These are phyloP conservation scores for Drosophila longiperda DNA, from an alignment of 2,888 invertebrate genomes.

Conservation along the genomic window DNA sequence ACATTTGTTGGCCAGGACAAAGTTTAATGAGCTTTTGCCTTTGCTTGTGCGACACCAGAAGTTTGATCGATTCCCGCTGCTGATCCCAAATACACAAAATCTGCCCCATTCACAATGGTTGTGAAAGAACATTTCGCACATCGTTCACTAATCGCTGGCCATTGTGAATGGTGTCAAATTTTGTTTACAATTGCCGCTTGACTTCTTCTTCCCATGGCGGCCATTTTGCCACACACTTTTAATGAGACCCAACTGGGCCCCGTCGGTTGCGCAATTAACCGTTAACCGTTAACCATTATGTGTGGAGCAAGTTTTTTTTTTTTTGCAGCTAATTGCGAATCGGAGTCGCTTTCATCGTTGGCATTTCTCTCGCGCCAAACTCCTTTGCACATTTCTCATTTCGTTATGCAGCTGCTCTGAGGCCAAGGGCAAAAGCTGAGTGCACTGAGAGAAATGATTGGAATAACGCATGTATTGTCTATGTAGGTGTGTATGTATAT, in stretches of 20 bases:
- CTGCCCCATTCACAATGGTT: constrained; percentile 4
- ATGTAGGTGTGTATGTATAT: too few species aligned
- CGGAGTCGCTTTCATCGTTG: constrained; percentile 70
- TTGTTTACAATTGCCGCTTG: constrained; percentile 9
- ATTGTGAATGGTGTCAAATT: constrained; percentile 15
- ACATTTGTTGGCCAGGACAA: constrained; percentile 57
- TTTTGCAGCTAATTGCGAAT: constrained; percentile 54
- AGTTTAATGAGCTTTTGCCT: constrained; percentile 69
- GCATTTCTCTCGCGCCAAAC: constrained; percentile 48
- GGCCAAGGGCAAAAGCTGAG: constrained; percentile 47
- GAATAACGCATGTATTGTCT: too few species aligned
- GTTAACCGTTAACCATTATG: constrained; percentile 40
- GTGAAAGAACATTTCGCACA: background rate
- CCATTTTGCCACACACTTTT: constrained; percentile 18
- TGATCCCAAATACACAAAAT: background rate
- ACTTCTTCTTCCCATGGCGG: constrained; percentile 4
- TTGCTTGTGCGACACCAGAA: constrained; percentile 20
- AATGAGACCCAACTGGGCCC: constrained; percentile 38
- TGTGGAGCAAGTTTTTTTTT: constrained; percentile 35
- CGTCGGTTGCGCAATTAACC: constrained; percentile 45
- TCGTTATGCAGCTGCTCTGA: constrained; percentile 40
- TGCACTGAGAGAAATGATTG: constrained; percentile 44
- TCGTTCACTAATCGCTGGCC: background rate
- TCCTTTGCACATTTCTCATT: constrained; percentile 28
- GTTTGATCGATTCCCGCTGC: constrained; percentile 70